phyloP scores from a whole-genome alignment of 2,797 vertebrate genomes.

The Argyrosomus regius region DNA sequence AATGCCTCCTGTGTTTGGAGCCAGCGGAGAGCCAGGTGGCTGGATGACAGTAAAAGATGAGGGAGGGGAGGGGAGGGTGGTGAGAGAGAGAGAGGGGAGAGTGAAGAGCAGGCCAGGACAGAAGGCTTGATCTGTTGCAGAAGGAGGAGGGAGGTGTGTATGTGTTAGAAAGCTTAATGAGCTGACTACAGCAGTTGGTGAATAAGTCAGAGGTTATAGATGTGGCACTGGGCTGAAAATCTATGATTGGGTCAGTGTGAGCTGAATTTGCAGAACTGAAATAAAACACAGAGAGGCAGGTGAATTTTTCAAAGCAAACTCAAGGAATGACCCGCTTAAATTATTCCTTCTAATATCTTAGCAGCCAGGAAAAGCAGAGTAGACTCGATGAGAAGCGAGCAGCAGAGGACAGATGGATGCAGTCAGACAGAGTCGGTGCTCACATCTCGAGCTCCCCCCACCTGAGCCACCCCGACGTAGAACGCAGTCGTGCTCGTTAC shows the following conservation, averaged over 20 bases:
- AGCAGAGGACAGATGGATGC: conserved; percentile 51
- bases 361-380: conserved; percentile 26
- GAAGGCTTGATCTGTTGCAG: conserved; percentile 75
- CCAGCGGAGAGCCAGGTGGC: conserved; percentile 81
- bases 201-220: conserved; percentile 63
- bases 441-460: conserved; percentile 28
- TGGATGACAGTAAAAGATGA: conserved; percentile 77
- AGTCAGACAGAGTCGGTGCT: conserved; percentile 38
- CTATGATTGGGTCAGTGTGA: conserved; percentile 28
- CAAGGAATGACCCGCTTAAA: conserved; percentile 51
- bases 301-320: conserved; percentile 47
- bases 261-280: conserved; percentile 18
- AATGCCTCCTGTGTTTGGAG: conserved; percentile 79
- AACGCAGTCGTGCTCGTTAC: conserved; percentile 64
- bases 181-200: conserved; percentile 60
- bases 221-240: conserved; percentile 22
- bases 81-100: conserved; percentile 7
- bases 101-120: conserved; percentile 64
- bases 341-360: conserved; percentile 59
- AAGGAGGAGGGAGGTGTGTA: conserved; percentile 58
- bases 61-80: conserved; percentile 13
- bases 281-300: conserved; percentile 19
- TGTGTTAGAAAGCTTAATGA: conserved; percentile 72
- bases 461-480: background rate
- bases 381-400: conserved; percentile 20